Evolutionary conservation across 2,113 vertebrate genomes (phyloP), one percentile per base, ranked within the genome.

Genomic region (Crypturellus undulatus): DNA sequence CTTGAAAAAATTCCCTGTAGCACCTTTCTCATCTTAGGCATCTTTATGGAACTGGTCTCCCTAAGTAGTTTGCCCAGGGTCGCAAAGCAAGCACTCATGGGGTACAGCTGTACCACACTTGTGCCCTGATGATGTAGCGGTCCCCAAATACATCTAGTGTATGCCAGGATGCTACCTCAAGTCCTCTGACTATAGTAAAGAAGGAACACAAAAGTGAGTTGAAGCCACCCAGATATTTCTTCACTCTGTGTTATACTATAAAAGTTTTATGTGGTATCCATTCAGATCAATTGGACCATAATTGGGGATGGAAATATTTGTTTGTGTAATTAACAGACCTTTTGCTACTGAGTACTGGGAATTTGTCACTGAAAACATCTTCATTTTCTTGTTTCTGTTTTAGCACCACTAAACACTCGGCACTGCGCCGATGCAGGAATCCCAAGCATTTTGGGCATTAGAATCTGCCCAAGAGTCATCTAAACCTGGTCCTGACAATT

Each of bases 381-480:
- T 79, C 12, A 1, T 88, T 64, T 65, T 34, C 45, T 42, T 80
- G 16, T 88, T 43, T 73, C 71, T 84, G 18, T 90, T 54, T 26
- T 26, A 97, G 97, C 34, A 25, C 42, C 0, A 6, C 0, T 0
- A 3, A 6, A 32, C 18, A 1, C 0, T 42, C 5, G 14, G 26
- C 26, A 0, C 28, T 98, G 98, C 49, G 75, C 73, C n/a, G 96
- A 30, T 25, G 86, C 81, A 1, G 98, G 98, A 11, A 47, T 98
- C 62, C 96, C 97, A 65, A 88, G 94, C 43, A 72, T 98, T 95
- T 34, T 98, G 64, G 94, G 93, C 28, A 19, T 98, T 78, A 77
- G 81, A 4, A 59, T 98, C 87, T 98, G 98, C 30, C 77, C 84
- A 52, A 40, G 42, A 1, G 0, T 22, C 10, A 2, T n/a, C 1